phyloP scores from a whole-genome alignment of 2,888 invertebrate species.

The Ichneumon xanthorius region DNA sequence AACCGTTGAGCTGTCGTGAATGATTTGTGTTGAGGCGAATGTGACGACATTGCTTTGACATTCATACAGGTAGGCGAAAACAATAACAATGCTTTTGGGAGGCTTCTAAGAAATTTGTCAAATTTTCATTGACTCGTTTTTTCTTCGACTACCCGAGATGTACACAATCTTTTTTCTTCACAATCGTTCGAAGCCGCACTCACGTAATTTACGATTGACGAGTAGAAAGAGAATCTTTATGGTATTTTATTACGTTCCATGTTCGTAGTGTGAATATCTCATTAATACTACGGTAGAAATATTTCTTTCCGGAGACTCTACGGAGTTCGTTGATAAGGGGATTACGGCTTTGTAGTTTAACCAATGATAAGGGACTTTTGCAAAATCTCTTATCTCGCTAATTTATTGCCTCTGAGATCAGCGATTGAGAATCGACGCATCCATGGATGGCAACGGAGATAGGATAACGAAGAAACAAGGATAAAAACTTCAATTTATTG shows the following conservation, averaged over 20 bases:
- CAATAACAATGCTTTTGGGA: background rate
- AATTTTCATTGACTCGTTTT: background rate
- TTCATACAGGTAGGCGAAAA: slow-evolving; percentile 55
- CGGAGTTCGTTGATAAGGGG: slow-evolving; percentile 38
- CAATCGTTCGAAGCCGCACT: background rate
- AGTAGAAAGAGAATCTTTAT: background rate
- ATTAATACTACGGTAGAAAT: background rate
- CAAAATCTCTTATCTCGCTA: slow-evolving; percentile 51
- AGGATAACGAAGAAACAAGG: background rate
- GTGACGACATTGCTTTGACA: slow-evolving; percentile 50
- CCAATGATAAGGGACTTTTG: slow-evolving; percentile 23
- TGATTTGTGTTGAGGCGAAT: background rate
- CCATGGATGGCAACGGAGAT: background rate
- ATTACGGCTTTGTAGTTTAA: background rate
- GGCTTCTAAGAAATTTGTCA: background rate
- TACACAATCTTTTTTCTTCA: background rate
- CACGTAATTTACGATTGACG: background rate
- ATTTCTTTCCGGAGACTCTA: background rate
- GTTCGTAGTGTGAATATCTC: background rate
- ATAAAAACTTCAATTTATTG: background rate
- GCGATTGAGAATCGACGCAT: slow-evolving; percentile 28
- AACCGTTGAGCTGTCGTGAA: background rate
- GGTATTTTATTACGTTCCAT: background rate
- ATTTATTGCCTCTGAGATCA: slow-evolving; percentile 51
- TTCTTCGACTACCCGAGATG: too few species aligned